A percentile compares a stretch with the other conserved stretches of the same genome.
Evolutionary conservation across 2,797 vertebrate species (phyloP).

Genomic region (Gymnocypris eckloni): DNA sequence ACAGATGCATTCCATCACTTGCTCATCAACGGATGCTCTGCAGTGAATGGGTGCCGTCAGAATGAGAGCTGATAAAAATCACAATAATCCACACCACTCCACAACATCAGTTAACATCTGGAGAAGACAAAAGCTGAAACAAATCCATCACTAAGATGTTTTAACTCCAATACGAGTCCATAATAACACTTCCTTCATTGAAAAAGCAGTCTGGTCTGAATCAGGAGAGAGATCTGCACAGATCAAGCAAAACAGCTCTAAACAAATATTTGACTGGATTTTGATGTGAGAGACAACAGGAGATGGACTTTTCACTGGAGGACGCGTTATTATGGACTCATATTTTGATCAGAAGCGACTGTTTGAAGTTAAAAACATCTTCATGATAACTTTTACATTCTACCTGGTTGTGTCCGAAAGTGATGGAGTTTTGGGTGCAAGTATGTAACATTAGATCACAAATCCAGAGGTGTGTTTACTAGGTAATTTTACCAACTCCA

Average conservation of each 20-base stretch:
- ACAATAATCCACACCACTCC: not conserved
- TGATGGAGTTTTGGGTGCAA: not conserved
- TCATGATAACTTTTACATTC: not conserved
- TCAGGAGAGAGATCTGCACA: no score
- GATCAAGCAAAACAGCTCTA: not conserved
- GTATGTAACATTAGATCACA: constrained; percentile 12
- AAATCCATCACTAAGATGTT: not conserved
- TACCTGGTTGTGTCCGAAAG: not conserved
- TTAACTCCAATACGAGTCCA: not conserved
- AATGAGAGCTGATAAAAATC: not conserved
- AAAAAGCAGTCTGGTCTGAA: no score
- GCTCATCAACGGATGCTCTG: not conserved
- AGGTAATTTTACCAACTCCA: constrained; percentile 12
- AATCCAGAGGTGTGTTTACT: constrained; percentile 10
- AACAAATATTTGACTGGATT: not conserved
- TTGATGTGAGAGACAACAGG: no score
- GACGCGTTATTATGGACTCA: not conserved
- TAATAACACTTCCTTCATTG: no score
- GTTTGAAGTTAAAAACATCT: not conserved
- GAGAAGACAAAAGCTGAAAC: not conserved
- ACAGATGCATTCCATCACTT: not conserved
- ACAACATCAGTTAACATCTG: not conserved
- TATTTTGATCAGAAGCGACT: not conserved
- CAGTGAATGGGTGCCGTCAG: not conserved
- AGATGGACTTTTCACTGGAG: not conserved